These are phyloP conservation scores for Lampris incognitus DNA, from an alignment of 2,113 vertebrate genomes.

Conservation along the genomic window DNA sequence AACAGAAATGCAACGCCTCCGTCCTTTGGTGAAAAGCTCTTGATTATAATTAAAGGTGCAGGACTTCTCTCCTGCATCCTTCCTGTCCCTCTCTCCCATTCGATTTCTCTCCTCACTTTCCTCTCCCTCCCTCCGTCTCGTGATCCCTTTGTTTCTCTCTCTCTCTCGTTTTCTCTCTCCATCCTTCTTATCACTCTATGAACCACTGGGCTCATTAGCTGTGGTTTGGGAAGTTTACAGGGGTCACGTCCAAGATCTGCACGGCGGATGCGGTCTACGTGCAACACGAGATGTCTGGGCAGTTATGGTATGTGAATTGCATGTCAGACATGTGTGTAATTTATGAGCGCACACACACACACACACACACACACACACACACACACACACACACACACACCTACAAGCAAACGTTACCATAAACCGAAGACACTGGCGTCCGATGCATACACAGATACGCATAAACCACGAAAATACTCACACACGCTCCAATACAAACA, in stretches of 20 bases:
- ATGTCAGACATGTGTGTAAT: constrained; percentile 20
- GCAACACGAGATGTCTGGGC: constrained; percentile 41
- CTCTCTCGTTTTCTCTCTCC: constrained; percentile 28
- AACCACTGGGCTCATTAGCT: constrained; percentile 59
- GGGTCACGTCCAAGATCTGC: constrained; percentile 63
- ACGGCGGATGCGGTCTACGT: constrained; percentile 43
- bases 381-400: constrained; percentile 2
- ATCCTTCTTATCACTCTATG: constrained; percentile 52
- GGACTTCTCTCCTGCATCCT: constrained; percentile 84
- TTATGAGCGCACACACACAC: background rate
- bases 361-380: constrained; percentile 5
- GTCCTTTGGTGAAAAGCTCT: constrained; percentile 90
- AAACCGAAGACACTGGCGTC: too few species aligned
- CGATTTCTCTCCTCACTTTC: background rate
- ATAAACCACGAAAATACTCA: background rate
- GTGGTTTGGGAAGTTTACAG: constrained; percentile 56
- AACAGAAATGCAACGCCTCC: constrained; percentile 90
- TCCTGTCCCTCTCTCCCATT: constrained; percentile 66
- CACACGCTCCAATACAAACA: constrained; percentile 11
- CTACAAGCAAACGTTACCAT: background rate
- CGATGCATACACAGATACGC: background rate
- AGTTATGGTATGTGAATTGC: constrained; percentile 41
- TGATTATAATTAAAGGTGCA: constrained; percentile 97
- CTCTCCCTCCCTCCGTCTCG: background rate
- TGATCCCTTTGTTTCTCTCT: background rate